Evolutionary conservation across 2,888 invertebrate genomes (phyloP).

Genomic region (Eupsilia transversa): DNA sequence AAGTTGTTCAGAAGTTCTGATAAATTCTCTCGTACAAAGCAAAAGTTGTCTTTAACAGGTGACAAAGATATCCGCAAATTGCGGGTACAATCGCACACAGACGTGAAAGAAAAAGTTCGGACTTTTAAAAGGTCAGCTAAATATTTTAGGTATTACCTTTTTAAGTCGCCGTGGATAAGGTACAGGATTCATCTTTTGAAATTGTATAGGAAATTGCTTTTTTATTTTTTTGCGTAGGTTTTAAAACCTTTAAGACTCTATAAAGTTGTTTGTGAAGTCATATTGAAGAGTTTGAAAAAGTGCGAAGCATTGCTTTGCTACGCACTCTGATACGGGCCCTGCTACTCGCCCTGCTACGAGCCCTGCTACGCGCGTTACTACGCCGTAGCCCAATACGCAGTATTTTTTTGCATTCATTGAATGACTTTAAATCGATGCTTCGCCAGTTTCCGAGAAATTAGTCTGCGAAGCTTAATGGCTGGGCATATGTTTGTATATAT

Average conservation of each 20-base stretch:
- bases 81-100: slow-evolving; percentile 23
- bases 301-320: background rate
- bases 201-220: background rate
- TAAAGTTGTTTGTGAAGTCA: background rate
- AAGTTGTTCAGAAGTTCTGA: slow-evolving; percentile 33
- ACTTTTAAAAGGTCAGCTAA: slow-evolving; percentile 36
- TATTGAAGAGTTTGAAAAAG: background rate
- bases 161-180: background rate
- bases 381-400: slow-evolving; percentile 8
- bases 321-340: background rate
- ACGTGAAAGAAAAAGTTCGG: slow-evolving; percentile 34
- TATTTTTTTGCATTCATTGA: background rate
- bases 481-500: background rate
- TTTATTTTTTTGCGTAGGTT: background rate
- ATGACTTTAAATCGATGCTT: background rate
- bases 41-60: slow-evolving; percentile 46
- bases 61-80: slow-evolving; percentile 33
- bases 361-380: background rate
- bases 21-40: slow-evolving; percentile 32
- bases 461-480: background rate
- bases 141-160: slow-evolving; percentile 21
- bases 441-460: background rate
- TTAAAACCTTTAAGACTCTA: background rate
- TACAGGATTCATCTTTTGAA: background rate
- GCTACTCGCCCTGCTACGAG: background rate